Evolutionary conservation across 2,888 invertebrate genomes (phyloP).

Genomic region (Ptilodon capucinus): DNA sequence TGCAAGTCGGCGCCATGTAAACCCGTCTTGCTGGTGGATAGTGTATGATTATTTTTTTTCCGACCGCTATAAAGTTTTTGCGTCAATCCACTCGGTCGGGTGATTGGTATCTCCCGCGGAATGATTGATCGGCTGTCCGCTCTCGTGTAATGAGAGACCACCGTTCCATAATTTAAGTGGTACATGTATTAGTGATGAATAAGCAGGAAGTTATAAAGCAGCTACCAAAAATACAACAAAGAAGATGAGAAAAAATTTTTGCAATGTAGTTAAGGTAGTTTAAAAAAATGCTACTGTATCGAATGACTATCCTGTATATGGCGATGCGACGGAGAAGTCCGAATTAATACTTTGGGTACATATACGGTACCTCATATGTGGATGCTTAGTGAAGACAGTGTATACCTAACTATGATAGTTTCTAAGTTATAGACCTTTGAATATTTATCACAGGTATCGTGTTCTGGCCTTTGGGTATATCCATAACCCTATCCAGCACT

Average conservation of each 20-base stretch:
- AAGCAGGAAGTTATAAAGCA: neutral
- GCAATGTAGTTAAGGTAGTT: too few relatives aligned
- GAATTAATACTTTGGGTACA: too few relatives aligned
- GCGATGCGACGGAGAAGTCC: too few relatives aligned
- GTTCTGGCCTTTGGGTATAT: too few relatives aligned
- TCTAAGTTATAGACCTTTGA: too few relatives aligned
- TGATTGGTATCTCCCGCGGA: constrained; percentile 19
- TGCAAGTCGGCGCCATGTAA: constrained; percentile 26
- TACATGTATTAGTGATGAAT: neutral
- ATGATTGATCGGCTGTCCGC: constrained; percentile 26
- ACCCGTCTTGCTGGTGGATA: constrained; percentile 3
- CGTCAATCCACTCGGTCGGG: constrained; percentile 31
- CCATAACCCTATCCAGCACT: too few relatives aligned
- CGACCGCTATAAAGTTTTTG: constrained; percentile 23
- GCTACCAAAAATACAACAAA: neutral
- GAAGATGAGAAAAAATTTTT: neutral
- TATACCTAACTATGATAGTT: too few relatives aligned
- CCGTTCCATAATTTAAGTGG: constrained; percentile 9
- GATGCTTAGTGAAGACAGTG: too few relatives aligned
- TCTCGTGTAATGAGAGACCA: constrained; percentile 18
- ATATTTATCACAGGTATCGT: too few relatives aligned
- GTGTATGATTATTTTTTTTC: constrained; percentile 30
- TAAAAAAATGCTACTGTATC: too few relatives aligned
- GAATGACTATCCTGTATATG: too few relatives aligned
- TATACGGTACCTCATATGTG: too few relatives aligned